Percentiles rank a stretch among this genome's conserved stretches.
Evolutionary conservation across 2,113 vertebrate species (phyloP).

Genomic region (Syngnathoides biaculeatus): DNA sequence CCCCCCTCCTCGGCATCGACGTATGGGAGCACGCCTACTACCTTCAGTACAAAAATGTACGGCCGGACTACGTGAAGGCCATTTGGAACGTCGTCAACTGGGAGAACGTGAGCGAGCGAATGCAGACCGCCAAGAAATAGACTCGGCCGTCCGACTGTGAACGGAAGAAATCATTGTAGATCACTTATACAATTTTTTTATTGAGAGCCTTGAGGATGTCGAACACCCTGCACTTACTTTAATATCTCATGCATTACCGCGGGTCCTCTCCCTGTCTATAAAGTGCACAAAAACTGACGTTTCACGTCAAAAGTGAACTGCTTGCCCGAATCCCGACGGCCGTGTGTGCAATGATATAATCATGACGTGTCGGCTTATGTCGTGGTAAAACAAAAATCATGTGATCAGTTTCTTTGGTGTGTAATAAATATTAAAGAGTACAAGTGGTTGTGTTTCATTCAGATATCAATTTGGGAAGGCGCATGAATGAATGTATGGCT

Average conservation of each 20-base stretch:
- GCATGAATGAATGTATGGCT: too few species aligned
- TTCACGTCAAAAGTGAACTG: neutral
- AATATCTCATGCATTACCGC: neutral
- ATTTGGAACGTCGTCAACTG: constrained; percentile 97
- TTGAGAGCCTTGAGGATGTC: neutral
- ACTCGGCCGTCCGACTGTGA: neutral
- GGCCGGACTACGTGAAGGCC: constrained; percentile 95
- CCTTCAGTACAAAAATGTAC: constrained; percentile 96
- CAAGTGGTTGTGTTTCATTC: too few species aligned
- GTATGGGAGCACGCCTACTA: constrained; percentile 99
- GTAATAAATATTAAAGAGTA: too few species aligned
- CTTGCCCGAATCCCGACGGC: neutral
- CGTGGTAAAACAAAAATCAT: neutral
- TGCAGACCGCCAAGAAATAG: constrained; percentile 82
- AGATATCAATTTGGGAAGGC: too few species aligned
- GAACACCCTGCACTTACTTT: neutral
- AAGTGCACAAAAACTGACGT: constrained; percentile 44
- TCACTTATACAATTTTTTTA: constrained; percentile 3
- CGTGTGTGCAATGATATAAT: neutral
- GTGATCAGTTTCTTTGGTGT: constrained; percentile 44
- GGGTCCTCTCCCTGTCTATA: neutral
- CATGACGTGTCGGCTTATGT: constrained; percentile 5
- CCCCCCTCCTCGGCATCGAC: constrained; percentile 93
- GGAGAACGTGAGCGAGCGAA: constrained; percentile 89
- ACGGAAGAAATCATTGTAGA: constrained; percentile 27